These are phyloP conservation scores for Acleris sparsana DNA, from an alignment of 2,888 invertebrate species.

Conservation along the genomic window DNA sequence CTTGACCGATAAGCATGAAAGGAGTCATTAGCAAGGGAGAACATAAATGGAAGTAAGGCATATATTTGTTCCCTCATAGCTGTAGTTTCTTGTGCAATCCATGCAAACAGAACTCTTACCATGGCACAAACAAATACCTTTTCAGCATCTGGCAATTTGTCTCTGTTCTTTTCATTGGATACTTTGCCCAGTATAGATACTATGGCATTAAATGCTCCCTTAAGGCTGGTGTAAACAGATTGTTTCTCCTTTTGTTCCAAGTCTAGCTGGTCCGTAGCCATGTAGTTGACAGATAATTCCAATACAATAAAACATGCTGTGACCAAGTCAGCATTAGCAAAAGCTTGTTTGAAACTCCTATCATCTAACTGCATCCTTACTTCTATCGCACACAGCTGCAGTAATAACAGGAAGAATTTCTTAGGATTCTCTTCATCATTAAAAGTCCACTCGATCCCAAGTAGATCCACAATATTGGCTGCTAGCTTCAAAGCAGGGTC, in stretches of 20 bases:
- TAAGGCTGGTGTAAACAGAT: conserved; percentile 93
- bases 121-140: conserved; percentile 92
- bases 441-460: conserved; percentile 94
- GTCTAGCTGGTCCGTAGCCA: conserved; percentile 91
- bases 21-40: conserved; percentile 91
- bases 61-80: conserved; percentile 94
- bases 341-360: conserved; percentile 90
- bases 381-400: conserved; percentile 95
- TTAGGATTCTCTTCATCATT: conserved; percentile 91
- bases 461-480: conserved; percentile 89
- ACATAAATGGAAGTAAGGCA: conserved; percentile 90
- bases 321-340: conserved; percentile 89
- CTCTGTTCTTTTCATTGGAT: conserved; percentile 89
- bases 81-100: conserved; percentile 95
- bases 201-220: conserved; percentile 93
- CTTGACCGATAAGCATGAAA: conserved; percentile 89
- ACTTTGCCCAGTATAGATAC: conserved; percentile 89
- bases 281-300: conserved; percentile 90
- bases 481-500: conserved; percentile 94
- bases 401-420: conserved; percentile 90
- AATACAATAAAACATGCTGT: conserved; percentile 92
- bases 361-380: conserved; percentile 97
- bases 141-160: conserved; percentile 86
- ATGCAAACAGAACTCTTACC: conserved; percentile 92
- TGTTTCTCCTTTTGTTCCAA: conserved; percentile 95